Percentiles rank a stretch among this genome's conserved stretches.
Evolutionary conservation across 2,888 invertebrate species (phyloP).

Genomic region (Leucophenga montana): DNA sequence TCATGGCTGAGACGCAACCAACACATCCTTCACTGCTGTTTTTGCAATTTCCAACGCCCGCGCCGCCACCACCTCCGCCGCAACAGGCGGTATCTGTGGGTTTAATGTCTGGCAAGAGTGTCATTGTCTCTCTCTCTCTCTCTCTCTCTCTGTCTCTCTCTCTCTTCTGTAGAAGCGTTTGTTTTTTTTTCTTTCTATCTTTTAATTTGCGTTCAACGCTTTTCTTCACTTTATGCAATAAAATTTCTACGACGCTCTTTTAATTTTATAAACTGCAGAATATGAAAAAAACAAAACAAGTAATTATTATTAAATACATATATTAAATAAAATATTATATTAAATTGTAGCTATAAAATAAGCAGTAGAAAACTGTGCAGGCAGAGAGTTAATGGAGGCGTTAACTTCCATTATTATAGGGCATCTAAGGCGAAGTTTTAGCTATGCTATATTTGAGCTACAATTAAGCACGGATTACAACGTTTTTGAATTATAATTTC

Average conservation of each 20-base stretch:
- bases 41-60: slow-evolving; percentile 3
- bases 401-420: too few species aligned
- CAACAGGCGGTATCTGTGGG: slow-evolving; percentile 54
- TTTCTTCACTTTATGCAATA: slow-evolving; percentile 5
- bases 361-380: too few species aligned
- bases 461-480: too few species aligned
- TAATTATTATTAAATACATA: slow-evolving; percentile 18
- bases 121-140: slow-evolving; percentile 48
- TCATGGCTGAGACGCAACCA: slow-evolving; percentile 53
- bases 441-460: too few species aligned
- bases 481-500: too few species aligned
- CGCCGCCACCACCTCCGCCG: slow-evolving; percentile 43
- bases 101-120: slow-evolving; percentile 68
- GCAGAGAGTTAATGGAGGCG: too few species aligned
- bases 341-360: too few species aligned
- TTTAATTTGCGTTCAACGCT: background rate
- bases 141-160: too few species aligned
- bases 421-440: too few species aligned
- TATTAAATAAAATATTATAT: slow-evolving; percentile 1
- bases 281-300: background rate
- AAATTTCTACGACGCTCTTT: background rate
- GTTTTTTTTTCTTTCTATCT: background rate
- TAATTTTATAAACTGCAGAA: slow-evolving; percentile 14
- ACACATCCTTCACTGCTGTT: slow-evolving; percentile 10
- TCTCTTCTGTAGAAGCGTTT: too few species aligned